Base-by-base conservation (phyloP, 2,888 invertebrate species). In the Eupithecia subfuscata region DNA sequence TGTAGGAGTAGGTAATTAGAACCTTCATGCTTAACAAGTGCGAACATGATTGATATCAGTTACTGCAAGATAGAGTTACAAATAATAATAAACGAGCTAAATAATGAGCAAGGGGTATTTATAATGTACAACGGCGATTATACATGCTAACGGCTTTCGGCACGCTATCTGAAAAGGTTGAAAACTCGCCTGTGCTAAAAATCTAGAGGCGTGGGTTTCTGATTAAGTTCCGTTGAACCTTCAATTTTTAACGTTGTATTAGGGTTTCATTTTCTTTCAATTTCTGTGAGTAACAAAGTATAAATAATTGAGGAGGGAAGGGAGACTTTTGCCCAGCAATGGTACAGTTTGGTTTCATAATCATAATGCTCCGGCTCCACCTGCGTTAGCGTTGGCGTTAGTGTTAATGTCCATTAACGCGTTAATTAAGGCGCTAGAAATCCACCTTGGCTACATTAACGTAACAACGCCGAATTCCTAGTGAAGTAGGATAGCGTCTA, bases 51-150 rank as follows among this genome's bases (percentile, higher is more conserved):
- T 79, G 75, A 78, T 75, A 75, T 75, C 72, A 74, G 79, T 76
- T 75, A 79, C 70, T 74, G 52, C 73, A 78, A 56, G 77, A 78
- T 79, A 79, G 73, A 73, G 73, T 69, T 73, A 68, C 76, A 77
- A 79, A 80, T 79, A 79, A 80, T 84, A 86, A 84, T 82, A 86
- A 88, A 89, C 85, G 88, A 86, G 83, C 86, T 86, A 83, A 87
- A 87, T 89, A 89, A 90, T 88, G 86, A 88, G 87, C 84, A 84
- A 84, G 86, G 85, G 80, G 85, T 88, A 89, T 89, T 89, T 88
- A 87, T 88, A 87, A 30, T 84, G 84, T 87, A 88, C 88, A 86
- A 88, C 87, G 86, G 86, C 85, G 86, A 86, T 90, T 89, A 87
- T 88, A 83, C 87, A 87, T 87, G 89, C 86, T 88, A 90, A 90